Evolutionary conservation across 2,888 invertebrate genomes (phyloP), one percentile per base, ranked within the genome.

Genomic region (Pyrocoelia pectoralis): DNA sequence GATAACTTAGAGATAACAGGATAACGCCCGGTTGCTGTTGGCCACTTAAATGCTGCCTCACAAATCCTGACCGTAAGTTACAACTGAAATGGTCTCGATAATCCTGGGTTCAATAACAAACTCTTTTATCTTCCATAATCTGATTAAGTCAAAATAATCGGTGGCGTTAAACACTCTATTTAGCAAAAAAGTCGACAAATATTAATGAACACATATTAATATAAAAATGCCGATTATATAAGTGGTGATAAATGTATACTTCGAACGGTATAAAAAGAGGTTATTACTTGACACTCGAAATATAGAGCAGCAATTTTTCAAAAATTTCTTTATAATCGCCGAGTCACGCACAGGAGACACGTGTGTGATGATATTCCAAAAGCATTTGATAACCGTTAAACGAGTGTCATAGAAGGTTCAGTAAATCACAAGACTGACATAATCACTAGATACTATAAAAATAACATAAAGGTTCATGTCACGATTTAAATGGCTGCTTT

Each of bases 21-120:
- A 74, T 74, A 73, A 73, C 69, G 72, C 66, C 69, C 73, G 74
- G 74, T 76, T 73, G 73, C 75, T 72, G 68, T 65, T 70, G 72
- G 73, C 73, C 73, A 74, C 74, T 75, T 74, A 72, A 74, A 71
- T 68, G 65, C 70, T 60, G 68, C 65, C 72, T 74, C 72, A 67
- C 73, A 76, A 76, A 76, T 76, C 76, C 77, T 72, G 56, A 65
- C 69, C 72, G 72, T 77, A 76, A 76, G 73, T 74, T 72, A 72
- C 67, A 70, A 66, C 65, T 62, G 59, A 70, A 72, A 74, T 70
- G 72, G 70, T 69, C 69, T 71, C 72, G 76, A 76, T 78, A 78
- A 79, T 77, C 77, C 74, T 65, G 66, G 71, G 75, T 77, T 76
- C 76, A 77, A 78, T 79, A 78, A 79, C 77, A 77, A 78, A 76